Evolutionary conservation across 2,113 vertebrate genomes (phyloP), one percentile per base, ranked within the genome.

Genomic region (Columba livia): DNA sequence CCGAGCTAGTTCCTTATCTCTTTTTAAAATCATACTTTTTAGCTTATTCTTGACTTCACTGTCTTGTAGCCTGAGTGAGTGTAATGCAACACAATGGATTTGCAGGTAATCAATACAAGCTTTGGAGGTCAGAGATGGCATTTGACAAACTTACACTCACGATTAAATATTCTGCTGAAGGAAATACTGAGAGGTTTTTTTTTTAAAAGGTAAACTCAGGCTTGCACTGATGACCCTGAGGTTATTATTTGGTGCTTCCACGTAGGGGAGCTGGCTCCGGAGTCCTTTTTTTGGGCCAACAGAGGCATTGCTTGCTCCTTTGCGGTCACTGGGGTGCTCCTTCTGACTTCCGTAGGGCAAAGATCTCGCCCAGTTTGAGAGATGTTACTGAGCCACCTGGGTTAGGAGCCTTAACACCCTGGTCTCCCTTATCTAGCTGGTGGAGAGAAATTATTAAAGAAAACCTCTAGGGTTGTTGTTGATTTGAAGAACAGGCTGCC

Each of bases 101-200:
- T 60, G 44, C 81, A 94, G 93, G 62, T 88, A 96, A 97, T 97
- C 97, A 94, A 97, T 97, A 97, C 90, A 87, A 93, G 94, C 95
- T 96, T 90, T 97, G 87, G 96, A 97, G 95, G 96, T 97, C 96
- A 97, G 77, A 88, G 94, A 90, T 92, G 78, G 94, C 82, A 89
- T 94, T 96, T 94, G 95, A 96, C 97, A 96, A 94, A 96, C 89
- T 95, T 95, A 83, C 69, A 84, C 73, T 96, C 18, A 13, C 53
- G 79, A 96, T 97, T 96, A 97, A 97, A 96, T 95, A 97, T 96
- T 96, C 94, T 93, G 92, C 90, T 94, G 95, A 80, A 95, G 87
- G 79, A 96, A 94, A 95, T 91, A 81, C 67, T 57, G 81, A 38
- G 88, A 73, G 29, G 6, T 40, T 95, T 96, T 93, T 96, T 93